phyloP scores from a whole-genome alignment of 2,797 vertebrate genomes.

The Pantherophis vulpinus region DNA sequence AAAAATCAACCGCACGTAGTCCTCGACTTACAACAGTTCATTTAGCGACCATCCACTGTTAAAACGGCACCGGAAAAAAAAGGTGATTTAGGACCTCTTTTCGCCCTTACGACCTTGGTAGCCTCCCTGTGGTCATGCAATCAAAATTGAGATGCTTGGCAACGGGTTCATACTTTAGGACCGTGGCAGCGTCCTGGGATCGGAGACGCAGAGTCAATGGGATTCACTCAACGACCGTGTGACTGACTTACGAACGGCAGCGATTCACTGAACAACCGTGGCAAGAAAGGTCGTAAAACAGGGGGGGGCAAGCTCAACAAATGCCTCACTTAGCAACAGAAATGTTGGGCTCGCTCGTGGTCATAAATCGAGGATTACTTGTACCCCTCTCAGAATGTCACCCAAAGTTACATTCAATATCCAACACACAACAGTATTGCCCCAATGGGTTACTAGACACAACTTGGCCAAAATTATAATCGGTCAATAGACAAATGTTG shows the following conservation, averaged over 20 bases:
- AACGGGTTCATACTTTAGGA: neutral
- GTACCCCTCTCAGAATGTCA: too few species aligned
- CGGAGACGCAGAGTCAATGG: neutral
- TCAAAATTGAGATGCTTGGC: neutral
- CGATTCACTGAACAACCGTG: too few species aligned
- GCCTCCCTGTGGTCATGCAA: too few species aligned
- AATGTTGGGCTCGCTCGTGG: neutral
- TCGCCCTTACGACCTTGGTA: neutral
- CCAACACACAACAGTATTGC: neutral
- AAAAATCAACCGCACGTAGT: neutral
- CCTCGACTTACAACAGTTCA: neutral
- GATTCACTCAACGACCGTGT: too few species aligned
- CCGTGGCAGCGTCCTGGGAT: rapidly evolving
- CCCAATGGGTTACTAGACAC: neutral
- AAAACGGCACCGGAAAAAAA: neutral
- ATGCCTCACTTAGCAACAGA: neutral
- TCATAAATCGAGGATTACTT: neutral
- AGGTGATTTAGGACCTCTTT: neutral
- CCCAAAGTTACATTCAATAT: neutral
- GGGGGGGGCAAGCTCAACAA: neutral
- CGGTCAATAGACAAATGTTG: neutral
- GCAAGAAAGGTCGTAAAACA: too few species aligned
- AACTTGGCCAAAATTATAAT: neutral
- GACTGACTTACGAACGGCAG: too few species aligned
- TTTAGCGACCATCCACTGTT: neutral